Base-by-base conservation (phyloP, 2,888 invertebrate species). In the Bruchidius siliquastri region DNA sequence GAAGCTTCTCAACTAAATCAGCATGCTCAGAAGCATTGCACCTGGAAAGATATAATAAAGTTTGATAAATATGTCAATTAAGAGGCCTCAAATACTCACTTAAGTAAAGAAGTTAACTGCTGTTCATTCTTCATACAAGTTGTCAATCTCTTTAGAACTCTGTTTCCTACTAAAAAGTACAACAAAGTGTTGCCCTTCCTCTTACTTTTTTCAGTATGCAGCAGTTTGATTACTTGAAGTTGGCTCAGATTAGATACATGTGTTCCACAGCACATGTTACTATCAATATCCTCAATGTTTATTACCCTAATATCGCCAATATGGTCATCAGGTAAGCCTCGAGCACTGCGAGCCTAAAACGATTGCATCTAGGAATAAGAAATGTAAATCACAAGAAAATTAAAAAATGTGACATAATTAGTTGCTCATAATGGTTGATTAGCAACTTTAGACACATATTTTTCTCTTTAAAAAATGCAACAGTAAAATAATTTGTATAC, bases 181-280 rank as follows among this genome's bases (percentile, higher is more conserved):
- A 93, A 85, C 71, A 91, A 88, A 0, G 88, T 88, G 82, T 91
- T 90, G 4, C 90, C 89, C 83, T 94, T 93, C 3, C 85, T 79
- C 85, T 93, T 95, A 10, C 92, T 92, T 75, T 93, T 93, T 80
- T 95, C 94, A 0, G 87, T 86, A 72, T 91, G 89, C 20, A 94
- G 83, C 69, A 96, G 81, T 82, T 92, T 93, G 26, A 93, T 87
- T 32, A 88, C 87, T 88, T 92, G 92, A 21, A 92, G 84, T 83
- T 93, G 92, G 74, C 91, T 90, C 32, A 95, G 87, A 85, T 93
- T 94, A 3, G 89, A 88, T 0, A 96, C 94, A 83, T 96, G 96
- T 0, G 96, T 96, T 0, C 96, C 96, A 85, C 96, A 96, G 83
- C 96, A 96, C 90, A 95, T 92, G 81, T 94, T 94, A 75, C 91